Conservation (phyloP, 2,888 invertebrate genomes). For the Parapristionchus giblindavisi region DNA sequence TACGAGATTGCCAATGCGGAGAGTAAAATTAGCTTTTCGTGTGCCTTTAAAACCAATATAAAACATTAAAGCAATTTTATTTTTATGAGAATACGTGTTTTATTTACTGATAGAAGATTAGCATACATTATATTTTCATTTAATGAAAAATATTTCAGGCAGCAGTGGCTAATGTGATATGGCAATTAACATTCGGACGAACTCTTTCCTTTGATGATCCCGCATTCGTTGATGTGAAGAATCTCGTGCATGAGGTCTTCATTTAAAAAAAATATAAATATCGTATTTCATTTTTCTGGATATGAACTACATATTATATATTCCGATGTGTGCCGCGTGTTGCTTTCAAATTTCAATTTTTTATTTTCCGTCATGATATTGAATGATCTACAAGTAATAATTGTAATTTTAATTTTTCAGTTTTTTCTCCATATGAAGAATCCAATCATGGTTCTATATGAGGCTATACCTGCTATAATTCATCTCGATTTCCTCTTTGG, state of each 20-base stretch:
- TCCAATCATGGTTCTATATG: not conserved
- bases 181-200: slow-evolving; percentile 14
- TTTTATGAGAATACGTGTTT: too few relatives aligned
- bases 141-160: slow-evolving; percentile 1
- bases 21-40: too few relatives aligned
- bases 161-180: slow-evolving; percentile 14
- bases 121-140: not conserved
- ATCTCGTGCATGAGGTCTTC: not conserved
- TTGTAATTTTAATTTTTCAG: too few relatives aligned
- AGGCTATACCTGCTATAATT: not conserved
- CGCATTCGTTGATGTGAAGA: not conserved
- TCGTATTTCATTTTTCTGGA: not conserved
- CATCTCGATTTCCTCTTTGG: slow-evolving; percentile 16
- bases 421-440: too few relatives aligned
- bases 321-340: too few relatives aligned
- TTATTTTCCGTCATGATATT: too few relatives aligned
- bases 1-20: too few relatives aligned
- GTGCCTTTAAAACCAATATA: too few relatives aligned
- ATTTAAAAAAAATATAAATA: not conserved
- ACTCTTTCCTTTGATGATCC: not conserved
- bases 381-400: too few relatives aligned
- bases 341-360: too few relatives aligned
- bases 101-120: not conserved
- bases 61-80: too few relatives aligned
- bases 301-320: too few relatives aligned